Evolutionary conservation across 2,888 invertebrate genomes (phyloP).

Genomic region (Acleris cristana): DNA sequence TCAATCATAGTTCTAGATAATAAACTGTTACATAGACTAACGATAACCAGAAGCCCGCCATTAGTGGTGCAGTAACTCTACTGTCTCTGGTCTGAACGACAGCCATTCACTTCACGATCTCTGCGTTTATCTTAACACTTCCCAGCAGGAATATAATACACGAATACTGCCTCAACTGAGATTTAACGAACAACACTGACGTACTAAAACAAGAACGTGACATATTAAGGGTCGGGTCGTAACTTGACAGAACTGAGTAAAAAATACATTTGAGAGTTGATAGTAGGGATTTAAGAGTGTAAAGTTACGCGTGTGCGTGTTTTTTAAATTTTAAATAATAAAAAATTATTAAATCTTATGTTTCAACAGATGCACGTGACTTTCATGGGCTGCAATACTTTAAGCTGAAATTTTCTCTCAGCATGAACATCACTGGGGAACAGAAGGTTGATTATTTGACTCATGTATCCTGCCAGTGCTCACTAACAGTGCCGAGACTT

Average conservation of each 20-base stretch:
- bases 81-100: constrained; percentile 22
- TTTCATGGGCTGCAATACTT: too few species aligned
- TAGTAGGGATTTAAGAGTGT: not conserved
- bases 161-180: constrained; percentile 6
- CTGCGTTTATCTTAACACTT: constrained; percentile 14
- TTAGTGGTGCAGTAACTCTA: constrained; percentile 23
- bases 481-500: too few species aligned
- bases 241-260: not conserved
- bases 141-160: not conserved
- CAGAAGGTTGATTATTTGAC: too few species aligned
- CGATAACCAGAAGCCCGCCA: constrained; percentile 13
- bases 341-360: too few species aligned
- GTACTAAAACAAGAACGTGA: constrained; percentile 8
- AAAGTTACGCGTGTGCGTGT: too few species aligned
- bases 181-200: constrained; percentile 20
- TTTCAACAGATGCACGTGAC: too few species aligned
- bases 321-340: too few species aligned
- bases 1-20: too few species aligned
- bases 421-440: too few species aligned
- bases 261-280: not conserved
- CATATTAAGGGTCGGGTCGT: constrained; percentile 5
- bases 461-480: too few species aligned
- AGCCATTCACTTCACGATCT: constrained; percentile 26
- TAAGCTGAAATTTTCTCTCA: too few species aligned
- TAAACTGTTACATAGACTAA: not conserved